phyloP scores from a whole-genome alignment of 2,113 vertebrate species.

The Butorides virescens region DNA sequence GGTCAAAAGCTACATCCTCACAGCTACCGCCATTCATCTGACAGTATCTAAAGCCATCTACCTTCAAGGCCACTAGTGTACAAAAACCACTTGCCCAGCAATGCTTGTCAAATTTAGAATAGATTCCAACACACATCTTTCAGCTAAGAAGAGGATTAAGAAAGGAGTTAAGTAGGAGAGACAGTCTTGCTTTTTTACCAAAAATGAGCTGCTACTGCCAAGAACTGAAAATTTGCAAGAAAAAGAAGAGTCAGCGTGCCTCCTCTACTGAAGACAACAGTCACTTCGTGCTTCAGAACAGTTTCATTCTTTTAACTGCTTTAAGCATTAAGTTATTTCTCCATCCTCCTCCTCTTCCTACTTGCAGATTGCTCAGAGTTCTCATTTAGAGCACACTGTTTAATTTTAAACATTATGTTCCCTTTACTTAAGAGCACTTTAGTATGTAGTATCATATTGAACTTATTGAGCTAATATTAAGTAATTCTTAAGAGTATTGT shows the following conservation, averaged over 20 bases:
- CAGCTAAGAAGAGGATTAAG: not conserved
- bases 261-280: not conserved
- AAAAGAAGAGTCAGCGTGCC: not conserved
- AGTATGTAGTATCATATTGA: not conserved
- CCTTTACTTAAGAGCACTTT: not conserved
- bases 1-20: not conserved
- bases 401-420: not conserved
- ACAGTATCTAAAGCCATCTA: not conserved
- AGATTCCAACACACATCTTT: not conserved
- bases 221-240: not conserved
- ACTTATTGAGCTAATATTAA: not conserved
- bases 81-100: not conserved
- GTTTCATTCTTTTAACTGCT: not conserved
- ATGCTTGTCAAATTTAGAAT: not conserved
- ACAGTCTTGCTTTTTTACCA: not conserved
- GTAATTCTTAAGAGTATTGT: not conserved
- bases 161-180: not conserved
- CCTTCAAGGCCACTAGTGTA: not conserved
- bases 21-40: not conserved
- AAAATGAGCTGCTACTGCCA: not conserved
- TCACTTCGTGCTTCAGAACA: not conserved
- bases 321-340: not conserved
- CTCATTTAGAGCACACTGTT: not conserved
- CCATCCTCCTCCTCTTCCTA: not conserved
- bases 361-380: not conserved